Conservation (phyloP, 2,113 vertebrate genomes). For the Ochotona curzoniae region DNA sequence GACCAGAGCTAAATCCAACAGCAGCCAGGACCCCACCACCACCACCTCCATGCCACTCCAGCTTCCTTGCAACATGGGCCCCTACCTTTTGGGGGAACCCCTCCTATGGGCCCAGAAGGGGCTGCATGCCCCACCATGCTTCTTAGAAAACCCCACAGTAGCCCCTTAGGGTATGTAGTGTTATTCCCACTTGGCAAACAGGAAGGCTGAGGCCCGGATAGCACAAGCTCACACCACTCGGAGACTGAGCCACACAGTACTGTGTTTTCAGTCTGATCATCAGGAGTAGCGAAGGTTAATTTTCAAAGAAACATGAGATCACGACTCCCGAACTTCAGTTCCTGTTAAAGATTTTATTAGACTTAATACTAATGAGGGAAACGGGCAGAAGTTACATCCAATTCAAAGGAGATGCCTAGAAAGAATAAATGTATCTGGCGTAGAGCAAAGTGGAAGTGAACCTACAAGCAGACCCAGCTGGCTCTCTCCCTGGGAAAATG, state of each 20-base stretch:
- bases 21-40: neutral
- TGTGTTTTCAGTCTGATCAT: neutral
- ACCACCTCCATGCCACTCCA: too few species aligned
- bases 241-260: fast-evolving
- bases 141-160: neutral
- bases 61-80: fast-evolving
- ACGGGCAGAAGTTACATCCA: neutral
- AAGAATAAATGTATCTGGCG: neutral
- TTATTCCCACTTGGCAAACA: neutral
- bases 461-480: neutral
- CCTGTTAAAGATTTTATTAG: neutral
- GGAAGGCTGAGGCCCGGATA: neutral
- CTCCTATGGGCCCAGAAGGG: neutral
- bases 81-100: neutral
- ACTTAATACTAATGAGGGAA: conserved; percentile 6
- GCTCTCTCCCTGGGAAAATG: conserved; percentile 2
- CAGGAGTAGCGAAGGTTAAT: fast-evolving
- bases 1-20: neutral
- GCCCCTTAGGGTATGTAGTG: neutral
- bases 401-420: neutral
- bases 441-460: neutral
- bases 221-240: too few species aligned
- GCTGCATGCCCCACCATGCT: too few species aligned
- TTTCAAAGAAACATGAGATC: neutral
- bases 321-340: neutral